phyloP scores from a whole-genome alignment of 2,888 invertebrate species.

The Mechanitis mazaeus region DNA sequence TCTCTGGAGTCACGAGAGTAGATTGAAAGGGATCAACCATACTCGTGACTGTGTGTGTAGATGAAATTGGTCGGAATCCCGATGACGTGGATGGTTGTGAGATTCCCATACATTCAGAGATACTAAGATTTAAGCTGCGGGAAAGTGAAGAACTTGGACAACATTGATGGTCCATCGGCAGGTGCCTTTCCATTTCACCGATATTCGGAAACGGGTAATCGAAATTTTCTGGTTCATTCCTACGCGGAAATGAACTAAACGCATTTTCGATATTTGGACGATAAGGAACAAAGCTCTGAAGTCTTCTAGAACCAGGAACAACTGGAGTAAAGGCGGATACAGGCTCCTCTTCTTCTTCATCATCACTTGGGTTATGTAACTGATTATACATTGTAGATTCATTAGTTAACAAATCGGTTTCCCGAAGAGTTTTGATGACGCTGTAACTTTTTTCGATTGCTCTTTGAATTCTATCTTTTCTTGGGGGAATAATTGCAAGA shows the following conservation, averaged over 20 bases:
- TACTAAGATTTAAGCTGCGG: not conserved
- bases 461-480: slow-evolving; percentile 51
- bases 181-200: not conserved
- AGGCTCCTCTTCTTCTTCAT: not conserved
- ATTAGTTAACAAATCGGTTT: not conserved
- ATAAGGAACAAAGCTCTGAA: not conserved
- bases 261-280: not conserved
- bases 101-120: not conserved
- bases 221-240: not conserved
- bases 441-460: slow-evolving; percentile 58
- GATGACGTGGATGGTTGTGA: not conserved
- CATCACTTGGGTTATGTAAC: not conserved
- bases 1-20: not conserved
- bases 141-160: not conserved
- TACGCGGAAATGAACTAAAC: not conserved
- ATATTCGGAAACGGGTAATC: not conserved
- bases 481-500: slow-evolving; percentile 53
- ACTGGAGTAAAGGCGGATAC: not conserved
- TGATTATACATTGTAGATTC: not conserved
- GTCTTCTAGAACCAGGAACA: not conserved
- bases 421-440: slow-evolving; percentile 40
- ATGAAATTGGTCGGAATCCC: not conserved
- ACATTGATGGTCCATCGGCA: not conserved
- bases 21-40: no score
- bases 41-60: not conserved